phyloP scores from a whole-genome alignment of 2,888 invertebrate species.

The Ochropleura leucogaster region DNA sequence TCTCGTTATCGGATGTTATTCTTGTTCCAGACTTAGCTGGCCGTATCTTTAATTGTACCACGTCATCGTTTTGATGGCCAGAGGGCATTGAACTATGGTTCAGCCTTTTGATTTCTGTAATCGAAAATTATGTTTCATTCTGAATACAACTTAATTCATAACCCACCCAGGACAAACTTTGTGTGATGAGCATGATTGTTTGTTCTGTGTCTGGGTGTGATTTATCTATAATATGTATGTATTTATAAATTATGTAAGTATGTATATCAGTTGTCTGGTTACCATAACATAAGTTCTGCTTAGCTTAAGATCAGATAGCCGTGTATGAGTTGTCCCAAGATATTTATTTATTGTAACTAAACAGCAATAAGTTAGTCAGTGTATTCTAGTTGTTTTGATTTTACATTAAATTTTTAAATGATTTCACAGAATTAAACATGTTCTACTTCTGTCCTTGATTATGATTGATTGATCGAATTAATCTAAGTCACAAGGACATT shows the following conservation, averaged over 20 bases:
- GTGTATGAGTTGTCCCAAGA: no score
- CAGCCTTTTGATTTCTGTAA: neutral
- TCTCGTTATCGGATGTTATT: conserved; percentile 42
- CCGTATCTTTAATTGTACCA: conserved; percentile 30
- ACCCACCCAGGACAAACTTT: no score
- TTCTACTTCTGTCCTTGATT: conserved; percentile 16
- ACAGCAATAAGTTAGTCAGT: no score
- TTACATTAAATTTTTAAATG: neutral
- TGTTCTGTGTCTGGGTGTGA: no score
- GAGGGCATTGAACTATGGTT: conserved; percentile 25
- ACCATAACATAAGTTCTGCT: no score
- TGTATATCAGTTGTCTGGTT: no score
- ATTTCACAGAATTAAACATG: neutral
- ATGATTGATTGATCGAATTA: conserved; percentile 59
- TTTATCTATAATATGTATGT: no score
- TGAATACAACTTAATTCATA: neutral
- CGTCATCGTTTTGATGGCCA: conserved; percentile 11
- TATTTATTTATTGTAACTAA: no score
- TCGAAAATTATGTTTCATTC: neutral
- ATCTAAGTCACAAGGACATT: conserved; percentile 60
- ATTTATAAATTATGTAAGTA: no score
- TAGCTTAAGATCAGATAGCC: no score
- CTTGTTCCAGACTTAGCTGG: conserved; percentile 31
- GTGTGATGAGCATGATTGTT: no score
- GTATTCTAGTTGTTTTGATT: neutral